These are phyloP conservation scores for Cartodere bifasciata DNA, from an alignment of 2,888 invertebrate species.

Conservation along the genomic window DNA sequence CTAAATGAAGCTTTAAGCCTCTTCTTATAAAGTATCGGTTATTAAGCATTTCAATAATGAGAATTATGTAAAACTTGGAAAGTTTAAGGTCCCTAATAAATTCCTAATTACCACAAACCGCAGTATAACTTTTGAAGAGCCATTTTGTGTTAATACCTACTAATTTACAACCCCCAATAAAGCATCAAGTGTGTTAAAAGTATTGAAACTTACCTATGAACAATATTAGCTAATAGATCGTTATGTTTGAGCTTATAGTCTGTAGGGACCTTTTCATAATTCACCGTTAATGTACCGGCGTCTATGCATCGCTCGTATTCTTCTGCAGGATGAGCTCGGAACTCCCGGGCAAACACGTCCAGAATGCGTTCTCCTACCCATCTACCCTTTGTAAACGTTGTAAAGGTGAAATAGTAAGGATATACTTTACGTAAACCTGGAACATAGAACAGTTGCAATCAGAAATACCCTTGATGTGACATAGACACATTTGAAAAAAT, in stretches of 20 bases:
- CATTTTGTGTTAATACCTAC: no score
- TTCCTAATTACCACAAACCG: no score
- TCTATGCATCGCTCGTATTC: slow-evolving; percentile 86
- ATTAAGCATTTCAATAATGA: no score
- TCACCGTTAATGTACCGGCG: slow-evolving; percentile 84
- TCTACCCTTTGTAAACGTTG: slow-evolving; percentile 89
- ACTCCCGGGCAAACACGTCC: slow-evolving; percentile 87
- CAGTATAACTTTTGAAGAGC: no score
- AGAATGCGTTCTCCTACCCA: slow-evolving; percentile 91
- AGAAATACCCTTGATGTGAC: background rate
- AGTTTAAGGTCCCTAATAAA: no score
- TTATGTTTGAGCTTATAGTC: slow-evolving; percentile 89
- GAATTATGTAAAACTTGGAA: no score
- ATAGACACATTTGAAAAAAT: no score
- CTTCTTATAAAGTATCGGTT: no score
- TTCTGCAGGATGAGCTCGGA: slow-evolving; percentile 85
- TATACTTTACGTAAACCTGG: slow-evolving; percentile 89
- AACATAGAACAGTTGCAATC: slow-evolving; percentile 20
- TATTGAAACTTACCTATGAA: slow-evolving; percentile 73
- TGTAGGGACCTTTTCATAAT: slow-evolving; percentile 81
- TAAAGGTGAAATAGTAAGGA: slow-evolving; percentile 94
- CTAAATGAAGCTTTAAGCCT: no score
- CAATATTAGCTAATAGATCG: slow-evolving; percentile 83
- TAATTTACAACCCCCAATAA: no score
- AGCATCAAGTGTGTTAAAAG: background rate